Conservation (phyloP, 2,888 invertebrate genomes). For the Drosophila cognata region DNA sequence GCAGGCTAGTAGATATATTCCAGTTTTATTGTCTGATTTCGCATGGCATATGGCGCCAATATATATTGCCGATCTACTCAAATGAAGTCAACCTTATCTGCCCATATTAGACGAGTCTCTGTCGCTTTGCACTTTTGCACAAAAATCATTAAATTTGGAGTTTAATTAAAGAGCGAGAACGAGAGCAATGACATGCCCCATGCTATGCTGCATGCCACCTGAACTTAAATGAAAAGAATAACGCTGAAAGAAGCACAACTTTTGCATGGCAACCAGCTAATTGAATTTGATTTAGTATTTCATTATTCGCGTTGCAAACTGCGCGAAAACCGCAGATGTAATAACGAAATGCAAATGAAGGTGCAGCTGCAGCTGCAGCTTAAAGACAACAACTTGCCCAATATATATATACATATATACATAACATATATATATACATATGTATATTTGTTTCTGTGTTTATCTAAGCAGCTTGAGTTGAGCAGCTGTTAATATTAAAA, state of each 20-base stretch:
- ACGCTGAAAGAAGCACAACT: not conserved
- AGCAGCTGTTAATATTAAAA: not conserved
- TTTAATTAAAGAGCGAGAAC: conserved; percentile 4
- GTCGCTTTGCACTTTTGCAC: not conserved
- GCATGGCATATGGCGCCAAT: not conserved
- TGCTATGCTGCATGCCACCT: conserved; percentile 18
- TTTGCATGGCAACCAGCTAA: conserved; percentile 2
- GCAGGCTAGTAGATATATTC: not conserved
- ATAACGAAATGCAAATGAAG: not conserved
- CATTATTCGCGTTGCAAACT: not conserved
- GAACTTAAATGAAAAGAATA: conserved; percentile 19
- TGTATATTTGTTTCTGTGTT: not conserved
- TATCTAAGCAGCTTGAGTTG: not conserved
- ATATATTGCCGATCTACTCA: not conserved
- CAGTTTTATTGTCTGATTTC: not conserved
- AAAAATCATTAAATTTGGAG: not conserved
- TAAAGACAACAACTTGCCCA: not conserved
- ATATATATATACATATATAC: not conserved
- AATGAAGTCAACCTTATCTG: too few species aligned
- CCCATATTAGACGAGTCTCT: too few species aligned
- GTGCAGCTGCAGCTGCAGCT: conserved; percentile 1
- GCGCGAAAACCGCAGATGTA: not conserved
- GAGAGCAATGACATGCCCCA: not conserved
- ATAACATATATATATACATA: not conserved
- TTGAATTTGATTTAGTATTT: not conserved